Base-by-base conservation (phyloP, 1,140 invertebrate species). In the Drusus annulatus region DNA sequence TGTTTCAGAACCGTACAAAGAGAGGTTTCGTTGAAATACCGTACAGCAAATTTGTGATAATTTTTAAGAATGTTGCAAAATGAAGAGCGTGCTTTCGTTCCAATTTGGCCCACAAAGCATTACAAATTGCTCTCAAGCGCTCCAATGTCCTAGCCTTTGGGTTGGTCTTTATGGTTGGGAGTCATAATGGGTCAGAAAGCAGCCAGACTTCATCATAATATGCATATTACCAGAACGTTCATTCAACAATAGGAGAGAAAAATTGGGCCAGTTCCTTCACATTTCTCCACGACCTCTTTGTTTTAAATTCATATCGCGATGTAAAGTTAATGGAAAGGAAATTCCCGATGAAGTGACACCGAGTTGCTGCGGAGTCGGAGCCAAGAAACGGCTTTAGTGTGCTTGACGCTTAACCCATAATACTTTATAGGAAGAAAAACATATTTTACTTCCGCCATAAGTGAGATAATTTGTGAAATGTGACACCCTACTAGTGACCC, bases 291-390 rank as follows among this genome's bases (percentile, higher is more conserved):
- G 69, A 56, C 69, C 69, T 56, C 56, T 74, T 74, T 74, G 69
- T 74, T 54, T 54, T 52, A 74, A 74, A 74, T 74, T 74, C 69
- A 74, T 74, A 74, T 54, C 69, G 69, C 52, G 69, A 56, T 74
- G 69, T 56, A 28, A 74, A 54, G 19, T 74, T 74, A 74, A 74
- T 74, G 69, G 69, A 74, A 31, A 21, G 69, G 56, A 74, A 74
- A 74, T 74, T 74, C 69, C n/a, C 51, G 51, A 74, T 56, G 69
- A 74, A 74, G 52, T 56, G 69, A 54, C 69, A 54, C 51, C 21
- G 52, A 25, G n/a, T 21, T 74, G 17, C 68, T 23, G 45, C 17
- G 17, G 68, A 4, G n/a, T 16, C 25, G 8, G 28, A 16, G 62
- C 62, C 62, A 65, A 65, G 62, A 65, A 65, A 31, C 3, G 10